Evolutionary conservation across 2,113 vertebrate genomes (phyloP).

Genomic region (Daboia siamensis): DNA sequence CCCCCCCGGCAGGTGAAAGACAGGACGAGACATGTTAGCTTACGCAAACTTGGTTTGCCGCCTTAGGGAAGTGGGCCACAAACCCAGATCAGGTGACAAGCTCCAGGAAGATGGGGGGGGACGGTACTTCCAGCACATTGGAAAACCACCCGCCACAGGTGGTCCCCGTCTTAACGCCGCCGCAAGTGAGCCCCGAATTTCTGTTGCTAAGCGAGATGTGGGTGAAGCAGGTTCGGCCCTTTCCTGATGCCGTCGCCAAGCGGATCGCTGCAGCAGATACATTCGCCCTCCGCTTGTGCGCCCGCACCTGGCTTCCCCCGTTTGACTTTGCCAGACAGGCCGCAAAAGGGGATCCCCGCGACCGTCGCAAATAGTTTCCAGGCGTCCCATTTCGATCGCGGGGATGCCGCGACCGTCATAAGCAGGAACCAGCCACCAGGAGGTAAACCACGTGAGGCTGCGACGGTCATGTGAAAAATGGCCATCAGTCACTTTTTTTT

Average conservation of each 20-base stretch:
- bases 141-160: not conserved
- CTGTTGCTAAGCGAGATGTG: too few species aligned
- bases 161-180: not conserved
- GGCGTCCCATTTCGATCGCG: too few species aligned
- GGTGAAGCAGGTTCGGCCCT: not conserved
- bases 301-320: too few species aligned
- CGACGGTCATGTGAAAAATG: not conserved
- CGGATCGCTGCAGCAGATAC: too few species aligned
- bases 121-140: not conserved
- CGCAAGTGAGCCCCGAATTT: not conserved
- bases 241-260: not conserved
- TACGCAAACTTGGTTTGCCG: not conserved
- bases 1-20: not conserved
- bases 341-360: too few species aligned
- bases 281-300: too few species aligned
- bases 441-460: too few species aligned
- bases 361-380: too few species aligned
- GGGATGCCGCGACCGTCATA: too few species aligned
- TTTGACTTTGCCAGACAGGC: too few species aligned
- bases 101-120: not conserved
- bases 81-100: not conserved
- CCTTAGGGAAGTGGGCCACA: not conserved
- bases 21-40: not conserved
- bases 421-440: too few species aligned
- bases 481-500: not conserved